Evolutionary conservation across 2,888 invertebrate genomes (phyloP).

Genomic region (Scaptomyza cyrtandrae): DNA sequence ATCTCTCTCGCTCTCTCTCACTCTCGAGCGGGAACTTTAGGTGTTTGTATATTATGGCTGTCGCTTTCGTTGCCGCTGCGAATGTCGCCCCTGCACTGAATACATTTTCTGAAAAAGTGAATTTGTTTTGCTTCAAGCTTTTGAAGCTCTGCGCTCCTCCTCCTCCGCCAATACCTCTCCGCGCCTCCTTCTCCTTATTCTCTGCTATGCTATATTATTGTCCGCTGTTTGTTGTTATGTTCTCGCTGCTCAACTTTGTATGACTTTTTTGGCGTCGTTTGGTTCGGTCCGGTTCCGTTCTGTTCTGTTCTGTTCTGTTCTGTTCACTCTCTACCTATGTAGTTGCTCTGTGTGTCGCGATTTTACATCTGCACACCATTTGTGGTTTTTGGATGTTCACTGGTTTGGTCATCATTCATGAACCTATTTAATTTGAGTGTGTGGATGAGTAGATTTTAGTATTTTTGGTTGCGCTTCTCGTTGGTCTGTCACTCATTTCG

Average conservation of each 20-base stretch:
- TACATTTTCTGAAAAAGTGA: slow-evolving; percentile 80
- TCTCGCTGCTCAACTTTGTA: slow-evolving; percentile 8
- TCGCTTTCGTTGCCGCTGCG: slow-evolving; percentile 79
- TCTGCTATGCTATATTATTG: slow-evolving; percentile 17
- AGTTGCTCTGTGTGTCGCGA: slow-evolving; percentile 6
- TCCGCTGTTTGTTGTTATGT: slow-evolving; percentile 20
- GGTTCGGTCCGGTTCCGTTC: background rate
- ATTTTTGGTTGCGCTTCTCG: slow-evolving; percentile 35
- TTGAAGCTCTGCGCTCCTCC: slow-evolving; percentile 28
- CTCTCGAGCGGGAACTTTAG: background rate
- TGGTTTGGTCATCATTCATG: slow-evolving; percentile 54
- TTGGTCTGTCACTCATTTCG: slow-evolving; percentile 71
- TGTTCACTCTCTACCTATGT: slow-evolving; percentile 8
- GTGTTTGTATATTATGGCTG: slow-evolving; percentile 61
- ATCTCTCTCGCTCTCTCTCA: background rate
- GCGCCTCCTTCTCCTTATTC: slow-evolving; percentile 16
- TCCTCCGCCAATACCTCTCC: slow-evolving; percentile 5
- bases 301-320: too few species aligned
- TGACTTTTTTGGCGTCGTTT: background rate
- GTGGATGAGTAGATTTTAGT: slow-evolving; percentile 25
- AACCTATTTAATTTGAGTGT: slow-evolving; percentile 67
- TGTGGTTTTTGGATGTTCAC: slow-evolving; percentile 37
- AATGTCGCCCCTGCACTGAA: slow-evolving; percentile 83
- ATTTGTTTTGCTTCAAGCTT: slow-evolving; percentile 63
- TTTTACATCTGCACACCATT: slow-evolving; percentile 25